A percentile compares a stretch with the other conserved stretches of the same genome.
These are phyloP conservation scores for Octopus sinensis DNA, from an alignment of 1,140 invertebrate species.

Conservation along the genomic window DNA sequence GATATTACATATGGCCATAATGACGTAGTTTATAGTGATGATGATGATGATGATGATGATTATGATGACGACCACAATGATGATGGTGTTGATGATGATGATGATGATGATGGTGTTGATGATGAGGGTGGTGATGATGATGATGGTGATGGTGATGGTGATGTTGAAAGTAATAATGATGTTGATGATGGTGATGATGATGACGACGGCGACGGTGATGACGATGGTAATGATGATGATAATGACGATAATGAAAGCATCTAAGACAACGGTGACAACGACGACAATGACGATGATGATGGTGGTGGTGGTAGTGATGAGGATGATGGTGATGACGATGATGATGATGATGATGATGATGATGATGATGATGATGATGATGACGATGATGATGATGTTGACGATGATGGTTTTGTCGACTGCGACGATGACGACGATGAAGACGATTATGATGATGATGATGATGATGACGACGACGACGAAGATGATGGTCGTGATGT, in stretches of 20 bases:
- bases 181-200: conserved; percentile 18
- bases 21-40: no score
- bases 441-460: no score
- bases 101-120: no score
- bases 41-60: no score
- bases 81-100: no score
- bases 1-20: no score
- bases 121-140: background rate
- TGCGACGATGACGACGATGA: no score
- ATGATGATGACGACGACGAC: no score
- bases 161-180: background rate
- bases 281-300: conserved; percentile 6
- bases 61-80: no score
- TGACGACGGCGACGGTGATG: conserved; percentile 15
- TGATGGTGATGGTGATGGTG: conserved; percentile 18
- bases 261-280: no score
- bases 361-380: conserved; percentile 23
- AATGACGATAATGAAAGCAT: conserved; percentile 8
- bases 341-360: conserved; percentile 23
- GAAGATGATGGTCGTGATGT: no score
- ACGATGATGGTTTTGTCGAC: background rate
- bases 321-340: conserved; percentile 19
- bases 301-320: conserved; percentile 6
- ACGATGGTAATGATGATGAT: conserved; percentile 16
- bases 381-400: conserved; percentile 22